Percentiles rank a stretch among this genome's conserved stretches.
phyloP scores from a whole-genome alignment of 2,888 invertebrate species.

The Calliopum simillimum region DNA sequence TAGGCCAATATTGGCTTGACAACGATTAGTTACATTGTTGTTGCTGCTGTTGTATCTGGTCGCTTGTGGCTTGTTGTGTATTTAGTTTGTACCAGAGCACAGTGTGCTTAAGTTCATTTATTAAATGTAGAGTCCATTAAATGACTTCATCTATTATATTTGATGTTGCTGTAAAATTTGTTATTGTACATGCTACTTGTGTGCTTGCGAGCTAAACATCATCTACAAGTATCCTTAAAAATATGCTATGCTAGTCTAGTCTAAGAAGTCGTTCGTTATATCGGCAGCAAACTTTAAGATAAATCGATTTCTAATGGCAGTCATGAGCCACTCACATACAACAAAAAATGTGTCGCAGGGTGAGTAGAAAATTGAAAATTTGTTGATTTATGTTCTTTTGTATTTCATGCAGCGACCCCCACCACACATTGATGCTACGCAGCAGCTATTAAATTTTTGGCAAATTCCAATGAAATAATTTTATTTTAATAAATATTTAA shows the following conservation, averaged over 20 bases:
- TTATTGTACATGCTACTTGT: neutral
- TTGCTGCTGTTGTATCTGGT: neutral
- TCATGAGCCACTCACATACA: slow-evolving; percentile 25
- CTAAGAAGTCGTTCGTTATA: neutral
- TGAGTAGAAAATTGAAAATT: neutral
- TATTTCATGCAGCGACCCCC: neutral
- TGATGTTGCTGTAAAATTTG: neutral
- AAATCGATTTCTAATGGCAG: slow-evolving; percentile 64
- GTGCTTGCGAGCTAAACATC: too few relatives aligned
- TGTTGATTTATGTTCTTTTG: slow-evolving; percentile 22
- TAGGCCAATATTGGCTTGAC: neutral
- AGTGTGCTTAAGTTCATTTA: too few relatives aligned
- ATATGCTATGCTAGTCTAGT: neutral
- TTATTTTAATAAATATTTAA: slow-evolving; percentile 35
- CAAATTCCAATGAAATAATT: slow-evolving; percentile 27
- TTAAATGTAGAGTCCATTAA: slow-evolving; percentile 6
- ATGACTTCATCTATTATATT: slow-evolving; percentile 20
- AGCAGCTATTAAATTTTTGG: neutral
- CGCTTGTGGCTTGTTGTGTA: neutral
- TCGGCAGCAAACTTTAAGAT: slow-evolving; percentile 50
- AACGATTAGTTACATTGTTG: slow-evolving; percentile 37
- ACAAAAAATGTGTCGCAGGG: too few relatives aligned
- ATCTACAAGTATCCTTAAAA: neutral
- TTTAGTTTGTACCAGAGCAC: neutral
- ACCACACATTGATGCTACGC: neutral